Percentiles rank a stretch among this genome's conserved stretches.
phyloP scores from a whole-genome alignment of 2,113 vertebrate species.

The Lichenostomus cassidix region DNA sequence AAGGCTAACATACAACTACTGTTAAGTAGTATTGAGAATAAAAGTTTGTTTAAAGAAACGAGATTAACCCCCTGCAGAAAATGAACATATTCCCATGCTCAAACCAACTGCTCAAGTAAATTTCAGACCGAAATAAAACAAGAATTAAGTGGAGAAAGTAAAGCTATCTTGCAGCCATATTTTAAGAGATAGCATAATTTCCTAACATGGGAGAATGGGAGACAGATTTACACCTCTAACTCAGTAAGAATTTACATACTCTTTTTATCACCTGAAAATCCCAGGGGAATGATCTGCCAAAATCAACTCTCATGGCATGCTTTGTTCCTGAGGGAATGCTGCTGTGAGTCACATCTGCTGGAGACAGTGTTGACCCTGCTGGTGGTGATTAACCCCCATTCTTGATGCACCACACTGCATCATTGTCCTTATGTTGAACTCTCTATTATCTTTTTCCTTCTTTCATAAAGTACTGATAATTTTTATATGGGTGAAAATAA shows the following conservation, averaged over 20 bases:
- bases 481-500: neutral
- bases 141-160: neutral
- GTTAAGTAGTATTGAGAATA: neutral
- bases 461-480: neutral
- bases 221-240: neutral
- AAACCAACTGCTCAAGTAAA: neutral
- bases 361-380: neutral
- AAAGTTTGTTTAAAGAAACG: neutral
- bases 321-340: neutral
- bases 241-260: neutral
- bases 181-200: neutral
- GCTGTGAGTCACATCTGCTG: neutral
- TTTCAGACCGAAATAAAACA: neutral
- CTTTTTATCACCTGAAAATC: neutral
- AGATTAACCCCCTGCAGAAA: neutral
- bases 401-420: neutral
- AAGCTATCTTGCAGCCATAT: neutral
- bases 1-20: neutral
- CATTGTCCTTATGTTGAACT: neutral
- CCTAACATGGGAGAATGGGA: neutral
- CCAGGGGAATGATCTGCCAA: neutral
- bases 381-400: neutral
- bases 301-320: neutral
- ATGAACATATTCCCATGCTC: neutral
- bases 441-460: neutral